Percentiles rank a stretch among this genome's conserved stretches.
phyloP scores from a whole-genome alignment of 1,140 invertebrate species.

The Leptestheria dahalacensis region DNA sequence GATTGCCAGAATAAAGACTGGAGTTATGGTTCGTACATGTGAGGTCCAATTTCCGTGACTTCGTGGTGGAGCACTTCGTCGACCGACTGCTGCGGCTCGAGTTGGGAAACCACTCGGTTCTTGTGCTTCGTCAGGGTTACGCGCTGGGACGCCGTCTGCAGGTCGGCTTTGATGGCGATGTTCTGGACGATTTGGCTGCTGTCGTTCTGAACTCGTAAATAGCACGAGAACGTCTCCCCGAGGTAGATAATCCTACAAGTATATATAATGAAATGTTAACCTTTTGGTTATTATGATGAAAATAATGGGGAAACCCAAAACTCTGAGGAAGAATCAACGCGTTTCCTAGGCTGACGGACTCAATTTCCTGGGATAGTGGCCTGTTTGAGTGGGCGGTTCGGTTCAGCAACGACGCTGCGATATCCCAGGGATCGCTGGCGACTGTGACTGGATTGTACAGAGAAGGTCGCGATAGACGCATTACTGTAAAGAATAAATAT shows the following conservation, averaged over 20 bases:
- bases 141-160: constrained; percentile 79
- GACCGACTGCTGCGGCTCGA: constrained; percentile 69
- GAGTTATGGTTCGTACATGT: too few relatives aligned
- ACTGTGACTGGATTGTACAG: neutral
- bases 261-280: constrained; percentile 19
- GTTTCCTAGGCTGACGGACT: neutral
- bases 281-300: constrained; percentile 8
- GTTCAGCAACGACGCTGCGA: neutral
- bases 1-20: too few relatives aligned
- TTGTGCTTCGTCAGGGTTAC: constrained; percentile 52
- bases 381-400: neutral
- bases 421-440: neutral
- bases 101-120: constrained; percentile 35
- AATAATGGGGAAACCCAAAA: constrained; percentile 50
- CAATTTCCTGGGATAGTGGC: neutral
- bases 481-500: neutral
- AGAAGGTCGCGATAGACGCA: neutral
- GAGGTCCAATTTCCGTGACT: constrained; percentile 93
- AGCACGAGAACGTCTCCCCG: constrained; percentile 95
- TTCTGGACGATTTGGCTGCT: constrained; percentile 63
- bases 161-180: constrained; percentile 70
- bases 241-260: constrained; percentile 58
- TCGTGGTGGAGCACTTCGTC: constrained; percentile 94
- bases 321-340: constrained; percentile 76
- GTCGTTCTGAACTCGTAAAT: constrained; percentile 92